phyloP scores from a whole-genome alignment of 2,888 invertebrate genomes.

The Caenorhabditis becei region DNA sequence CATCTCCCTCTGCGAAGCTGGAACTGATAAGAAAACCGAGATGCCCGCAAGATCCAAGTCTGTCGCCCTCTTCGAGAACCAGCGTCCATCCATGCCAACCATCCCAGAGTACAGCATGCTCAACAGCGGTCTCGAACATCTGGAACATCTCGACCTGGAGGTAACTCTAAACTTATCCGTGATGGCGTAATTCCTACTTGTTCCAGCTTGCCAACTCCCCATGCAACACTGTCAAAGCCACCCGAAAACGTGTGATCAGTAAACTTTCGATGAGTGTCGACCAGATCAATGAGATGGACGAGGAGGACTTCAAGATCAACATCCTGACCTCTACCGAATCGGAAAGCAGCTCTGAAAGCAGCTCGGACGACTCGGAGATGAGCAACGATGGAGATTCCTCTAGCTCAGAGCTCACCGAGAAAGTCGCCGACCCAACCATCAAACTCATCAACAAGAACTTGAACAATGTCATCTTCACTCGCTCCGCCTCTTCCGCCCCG shows the following conservation, averaged over 20 bases:
- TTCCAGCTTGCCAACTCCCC: conserved; percentile 64
- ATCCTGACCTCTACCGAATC: conserved; percentile 7
- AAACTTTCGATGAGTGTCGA: conserved; percentile 65
- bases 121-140: conserved; percentile 31
- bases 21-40: conserved; percentile 29
- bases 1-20: conserved; percentile 48
- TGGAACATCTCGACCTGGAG: conserved; percentile 72
- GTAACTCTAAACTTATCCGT: conserved; percentile 24
- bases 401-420: conserved; percentile 66
- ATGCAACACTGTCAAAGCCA: conserved; percentile 53
- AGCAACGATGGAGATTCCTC: conserved; percentile 70
- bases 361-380: conserved; percentile 57
- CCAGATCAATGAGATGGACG: conserved; percentile 55
- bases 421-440: background rate
- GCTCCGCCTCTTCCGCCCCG: conserved; percentile 37
- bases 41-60: conserved; percentile 64
- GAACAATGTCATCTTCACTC: conserved; percentile 1
- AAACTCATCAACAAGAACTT: conserved; percentile 11
- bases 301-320: conserved; percentile 48
- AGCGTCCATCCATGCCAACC: conserved; percentile 19
- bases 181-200: background rate
- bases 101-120: conserved; percentile 68
- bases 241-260: conserved; percentile 39
- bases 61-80: conserved; percentile 52
- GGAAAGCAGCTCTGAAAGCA: conserved; percentile 17